Base-by-base conservation (phyloP, 2,113 vertebrate genomes). In the Desmodus rotundus region DNA sequence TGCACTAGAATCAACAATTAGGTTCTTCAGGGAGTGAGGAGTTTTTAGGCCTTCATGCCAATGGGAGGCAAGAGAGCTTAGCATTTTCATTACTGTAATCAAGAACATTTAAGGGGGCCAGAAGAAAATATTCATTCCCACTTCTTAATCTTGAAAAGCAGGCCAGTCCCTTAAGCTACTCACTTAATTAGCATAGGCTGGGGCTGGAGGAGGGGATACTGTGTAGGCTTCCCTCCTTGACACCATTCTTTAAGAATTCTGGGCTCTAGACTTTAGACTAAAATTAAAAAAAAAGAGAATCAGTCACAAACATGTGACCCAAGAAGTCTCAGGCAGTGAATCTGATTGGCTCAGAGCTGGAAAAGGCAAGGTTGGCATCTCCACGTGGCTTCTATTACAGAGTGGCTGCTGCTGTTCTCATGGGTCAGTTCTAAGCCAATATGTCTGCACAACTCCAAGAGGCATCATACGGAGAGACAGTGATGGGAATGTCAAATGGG, bases 21-120 rank as follows among this genome's bases (percentile, higher is more conserved):
- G 16, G 12, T 0, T 0, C 4, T 95, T 43, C 0, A 4, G 56
- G 92, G 77, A 86, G 70, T 36, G 86, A 92, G 80, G 68, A 68
- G n/a, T 91, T 94, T 97, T 87, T 38, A 68, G 86, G 91, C 89
- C 73, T 96, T 96, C 36, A 15, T 61, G 92, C 77, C 88, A 95
- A 12, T 80, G 65, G 89, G 63, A 97, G 74, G 94, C 73, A 97
- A 68, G 36, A 88, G 96, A 91, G 82, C 86, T 96, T 90, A 95
- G 88, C 85, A 78, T 89, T 96, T 96, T 97, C 96, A 94, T 97
- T 93, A 96, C 86, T 86, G 54, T 97, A 87, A 97, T 96, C 91
- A 89, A 94, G 95, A 97, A 89, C 82, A 94, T 96, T 93, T 89
- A 86, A 85, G 43, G 93, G 82, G 94, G 26, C 47, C 89, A 89